These are phyloP conservation scores for Manduca sexta DNA, from an alignment of 1,140 invertebrate species.

Conservation along the genomic window DNA sequence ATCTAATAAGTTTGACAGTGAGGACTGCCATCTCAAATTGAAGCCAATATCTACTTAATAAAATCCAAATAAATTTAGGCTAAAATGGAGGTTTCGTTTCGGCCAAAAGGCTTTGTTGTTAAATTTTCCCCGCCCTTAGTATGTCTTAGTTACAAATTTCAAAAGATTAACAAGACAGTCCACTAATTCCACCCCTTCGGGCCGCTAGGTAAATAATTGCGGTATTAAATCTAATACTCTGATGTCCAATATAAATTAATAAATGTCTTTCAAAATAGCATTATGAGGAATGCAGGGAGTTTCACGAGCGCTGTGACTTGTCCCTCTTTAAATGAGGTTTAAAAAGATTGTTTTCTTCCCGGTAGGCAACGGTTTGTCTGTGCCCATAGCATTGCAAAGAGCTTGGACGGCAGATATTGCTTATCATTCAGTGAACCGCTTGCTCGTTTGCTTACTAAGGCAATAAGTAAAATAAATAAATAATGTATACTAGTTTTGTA, in stretches of 20 bases:
- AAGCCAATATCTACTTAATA: slow-evolving; percentile 5
- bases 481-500: too few species aligned
- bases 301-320: too few species aligned
- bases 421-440: too few species aligned
- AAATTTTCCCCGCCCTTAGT: slow-evolving; percentile 11
- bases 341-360: too few species aligned
- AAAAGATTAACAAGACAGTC: slow-evolving; percentile 21
- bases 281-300: too few species aligned
- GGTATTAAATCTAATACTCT: slow-evolving; percentile 14
- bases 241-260: not conserved
- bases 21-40: not conserved
- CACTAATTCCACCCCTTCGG: slow-evolving; percentile 12
- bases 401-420: too few species aligned
- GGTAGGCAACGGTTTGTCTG: too few species aligned
- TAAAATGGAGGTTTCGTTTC: slow-evolving; percentile 7
- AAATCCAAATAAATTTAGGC: not conserved
- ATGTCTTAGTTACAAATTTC: slow-evolving; percentile 11
- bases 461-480: too few species aligned
- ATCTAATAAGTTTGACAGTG: slow-evolving; percentile 1
- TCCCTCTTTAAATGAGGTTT: too few species aligned
- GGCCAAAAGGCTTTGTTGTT: slow-evolving; percentile 12
- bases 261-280: not conserved
- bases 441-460: too few species aligned
- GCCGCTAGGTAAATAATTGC: slow-evolving; percentile 17
- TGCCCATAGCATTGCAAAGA: too few species aligned